These are phyloP conservation scores for Hydrolagus affinis DNA, from an alignment of 2,113 vertebrate species.

Conservation along the genomic window DNA sequence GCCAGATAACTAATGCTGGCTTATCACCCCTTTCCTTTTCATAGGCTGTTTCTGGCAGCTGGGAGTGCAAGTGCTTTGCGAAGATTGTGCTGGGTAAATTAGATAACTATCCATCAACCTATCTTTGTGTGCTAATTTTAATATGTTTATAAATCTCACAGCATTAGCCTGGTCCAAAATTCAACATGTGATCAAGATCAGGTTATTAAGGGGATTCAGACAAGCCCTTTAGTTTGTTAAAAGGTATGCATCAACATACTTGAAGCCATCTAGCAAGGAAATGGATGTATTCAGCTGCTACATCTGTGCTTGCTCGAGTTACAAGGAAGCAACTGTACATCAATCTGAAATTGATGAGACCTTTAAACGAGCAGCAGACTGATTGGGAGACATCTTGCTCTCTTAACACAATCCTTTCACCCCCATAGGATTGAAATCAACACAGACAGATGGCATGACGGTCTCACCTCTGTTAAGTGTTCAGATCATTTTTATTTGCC, in stretches of 20 bases:
- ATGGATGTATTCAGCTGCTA: background rate
- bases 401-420: background rate
- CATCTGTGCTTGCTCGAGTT: background rate
- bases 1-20: background rate
- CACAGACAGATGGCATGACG: background rate
- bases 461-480: conserved; percentile 7
- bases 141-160: background rate
- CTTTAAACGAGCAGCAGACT: background rate
- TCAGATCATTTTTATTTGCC: background rate
- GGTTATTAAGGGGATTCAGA: background rate
- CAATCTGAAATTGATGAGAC: background rate
- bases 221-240: background rate
- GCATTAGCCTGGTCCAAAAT: background rate
- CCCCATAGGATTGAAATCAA: background rate
- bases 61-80: conserved; percentile 9
- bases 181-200: no score
- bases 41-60: background rate
- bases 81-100: background rate
- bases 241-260: background rate
- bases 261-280: background rate
- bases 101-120: background rate
- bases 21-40: background rate
- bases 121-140: background rate
- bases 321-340: background rate
- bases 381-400: background rate